Evolutionary conservation across 2,888 invertebrate genomes (phyloP).

Genomic region (Mesorhabditis spiculigera): DNA sequence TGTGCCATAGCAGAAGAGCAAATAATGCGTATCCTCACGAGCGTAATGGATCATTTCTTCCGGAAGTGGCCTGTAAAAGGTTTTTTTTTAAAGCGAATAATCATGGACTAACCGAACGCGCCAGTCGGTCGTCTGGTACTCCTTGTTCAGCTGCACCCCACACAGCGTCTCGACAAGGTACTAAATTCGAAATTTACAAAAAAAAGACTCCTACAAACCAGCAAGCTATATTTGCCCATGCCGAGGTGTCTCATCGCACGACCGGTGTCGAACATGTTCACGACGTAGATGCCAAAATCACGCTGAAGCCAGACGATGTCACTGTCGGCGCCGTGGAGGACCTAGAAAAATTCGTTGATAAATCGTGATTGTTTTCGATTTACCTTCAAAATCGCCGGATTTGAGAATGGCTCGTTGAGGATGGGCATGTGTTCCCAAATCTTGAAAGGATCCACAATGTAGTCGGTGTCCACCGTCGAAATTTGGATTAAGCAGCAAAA

Average conservation of each 20-base stretch:
- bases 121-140: conserved; percentile 91
- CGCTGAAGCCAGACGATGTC: conserved; percentile 91
- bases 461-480: conserved; percentile 76
- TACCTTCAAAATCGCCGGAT: conserved; percentile 81
- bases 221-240: conserved; percentile 12
- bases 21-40: conserved; percentile 86
- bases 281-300: conserved; percentile 88
- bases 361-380: neutral
- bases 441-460: conserved; percentile 80
- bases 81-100: conserved; percentile 2
- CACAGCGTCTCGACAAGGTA: conserved; percentile 3
- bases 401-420: conserved; percentile 83
- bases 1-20: conserved; percentile 80
- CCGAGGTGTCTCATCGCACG: conserved; percentile 38
- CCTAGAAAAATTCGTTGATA: conserved; percentile 62
- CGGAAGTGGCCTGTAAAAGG: conserved; percentile 72
- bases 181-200: conserved; percentile 1
- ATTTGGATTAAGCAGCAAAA: conserved; percentile 93
- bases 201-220: neutral
- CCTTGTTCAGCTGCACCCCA: conserved; percentile 75
- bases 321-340: conserved; percentile 84
- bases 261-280: conserved; percentile 90
- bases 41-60: conserved; percentile 79
- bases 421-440: conserved; percentile 77
- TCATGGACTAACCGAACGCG: conserved; percentile 69